Percentiles rank a stretch among this genome's conserved stretches.
These are phyloP conservation scores for Drosophila varians DNA, from an alignment of 1,140 invertebrate species.

Conservation along the genomic window DNA sequence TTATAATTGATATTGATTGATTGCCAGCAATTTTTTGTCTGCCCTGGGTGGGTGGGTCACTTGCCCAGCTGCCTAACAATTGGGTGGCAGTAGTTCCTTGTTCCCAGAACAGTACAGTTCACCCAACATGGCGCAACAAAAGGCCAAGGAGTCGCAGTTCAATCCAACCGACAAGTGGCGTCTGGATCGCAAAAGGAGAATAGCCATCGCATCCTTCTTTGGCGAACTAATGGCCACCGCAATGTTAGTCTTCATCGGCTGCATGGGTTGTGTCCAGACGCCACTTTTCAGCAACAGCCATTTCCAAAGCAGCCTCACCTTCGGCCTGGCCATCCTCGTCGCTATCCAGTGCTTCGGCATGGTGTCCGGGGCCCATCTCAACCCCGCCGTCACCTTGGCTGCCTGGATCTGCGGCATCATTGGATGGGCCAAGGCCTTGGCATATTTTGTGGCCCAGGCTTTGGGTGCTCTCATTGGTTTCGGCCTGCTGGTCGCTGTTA, in stretches of 20 bases:
- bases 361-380: conserved; percentile 94
- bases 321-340: conserved; percentile 72
- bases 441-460: conserved; percentile 90
- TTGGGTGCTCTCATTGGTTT: conserved; percentile 88
- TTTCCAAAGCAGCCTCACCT: conserved; percentile 66
- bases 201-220: conserved; percentile 50
- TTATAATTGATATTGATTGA: conserved; percentile 80
- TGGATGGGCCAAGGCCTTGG: conserved; percentile 86
- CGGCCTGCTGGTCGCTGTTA: conserved; percentile 88
- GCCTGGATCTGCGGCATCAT: conserved; percentile 84
- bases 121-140: conserved; percentile 55
- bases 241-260: conserved; percentile 90
- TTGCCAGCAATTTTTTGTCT: conserved; percentile 49
- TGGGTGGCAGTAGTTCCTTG: conserved; percentile 23
- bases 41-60: background rate
- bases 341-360: conserved; percentile 89
- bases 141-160: conserved; percentile 9
- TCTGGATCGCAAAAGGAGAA: conserved; percentile 8
- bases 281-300: conserved; percentile 45
- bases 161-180: conserved; percentile 6
- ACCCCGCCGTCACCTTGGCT: conserved; percentile 92
- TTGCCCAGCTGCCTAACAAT: background rate
- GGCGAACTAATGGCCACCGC: conserved; percentile 91
- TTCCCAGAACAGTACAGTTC: conserved; percentile 5
- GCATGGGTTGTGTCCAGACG: conserved; percentile 86